Conservation (phyloP, 53 echinoderm and acorn worm genomes). For the Zoroaster sp. region DNA sequence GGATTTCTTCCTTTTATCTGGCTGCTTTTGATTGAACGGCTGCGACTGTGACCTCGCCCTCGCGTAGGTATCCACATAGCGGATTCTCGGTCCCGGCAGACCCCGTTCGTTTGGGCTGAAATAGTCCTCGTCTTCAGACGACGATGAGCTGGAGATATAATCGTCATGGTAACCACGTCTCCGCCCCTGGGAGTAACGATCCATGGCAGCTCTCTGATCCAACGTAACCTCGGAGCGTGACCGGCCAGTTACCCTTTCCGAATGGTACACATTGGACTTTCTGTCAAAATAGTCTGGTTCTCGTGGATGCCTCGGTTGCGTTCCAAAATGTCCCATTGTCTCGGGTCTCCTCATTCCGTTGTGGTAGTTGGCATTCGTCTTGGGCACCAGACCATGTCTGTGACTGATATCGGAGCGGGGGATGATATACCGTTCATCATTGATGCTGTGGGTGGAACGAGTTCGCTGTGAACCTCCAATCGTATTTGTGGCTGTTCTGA, state of each 20-base stretch:
- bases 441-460: conserved; percentile 59
- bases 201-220: conserved; percentile 52
- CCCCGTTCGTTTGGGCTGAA: conserved; percentile 47
- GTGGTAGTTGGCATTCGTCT: conserved; percentile 35
- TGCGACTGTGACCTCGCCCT: conserved; percentile 28
- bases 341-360: conserved; percentile 51
- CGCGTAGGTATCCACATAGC: conserved; percentile 74
- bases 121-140: conserved; percentile 83
- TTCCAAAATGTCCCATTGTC: conserved; percentile 44
- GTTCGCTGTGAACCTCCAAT: conserved; percentile 74
- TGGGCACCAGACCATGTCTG: conserved; percentile 19
- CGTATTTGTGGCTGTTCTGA: conserved; percentile 85
- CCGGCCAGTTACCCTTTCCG: conserved; percentile 61
- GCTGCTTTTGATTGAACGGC: conserved; percentile 6
- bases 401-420: conserved; percentile 48
- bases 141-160: conserved; percentile 72
- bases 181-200: conserved; percentile 27
- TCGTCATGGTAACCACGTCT: conserved; percentile 60
- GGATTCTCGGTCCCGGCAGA: conserved; percentile 67
- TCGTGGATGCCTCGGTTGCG: conserved; percentile 30
- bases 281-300: conserved; percentile 64
- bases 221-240: conserved; percentile 67
- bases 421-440: conserved; percentile 57
- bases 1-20: conserved; percentile 1
- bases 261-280: conserved; percentile 67